phyloP scores from a whole-genome alignment of 92 coral and sea anemone species.

The Porites evermanni region DNA sequence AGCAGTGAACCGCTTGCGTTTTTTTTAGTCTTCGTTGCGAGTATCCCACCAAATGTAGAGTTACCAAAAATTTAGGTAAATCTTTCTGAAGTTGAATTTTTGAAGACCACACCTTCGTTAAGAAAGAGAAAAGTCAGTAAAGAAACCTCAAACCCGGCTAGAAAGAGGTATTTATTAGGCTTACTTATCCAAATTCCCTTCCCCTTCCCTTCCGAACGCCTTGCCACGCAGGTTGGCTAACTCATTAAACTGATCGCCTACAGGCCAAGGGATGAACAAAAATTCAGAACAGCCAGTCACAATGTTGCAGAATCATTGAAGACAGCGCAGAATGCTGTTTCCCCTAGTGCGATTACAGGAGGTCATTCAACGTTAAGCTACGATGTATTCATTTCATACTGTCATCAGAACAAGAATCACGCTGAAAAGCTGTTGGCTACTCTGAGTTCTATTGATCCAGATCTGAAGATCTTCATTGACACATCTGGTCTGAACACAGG shows the following conservation, averaged over 20 bases:
- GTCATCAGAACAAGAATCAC: constrained; percentile 74
- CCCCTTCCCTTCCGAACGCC: no score
- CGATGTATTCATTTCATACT: constrained; percentile 93
- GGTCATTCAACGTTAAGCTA: constrained; percentile 25
- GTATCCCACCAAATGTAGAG: no score
- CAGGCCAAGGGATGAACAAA: constrained; percentile 58
- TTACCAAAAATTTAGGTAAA: no score
- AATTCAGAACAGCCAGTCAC: constrained; percentile 68
- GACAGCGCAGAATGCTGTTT: neutral
- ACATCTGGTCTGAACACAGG: constrained; percentile 89
- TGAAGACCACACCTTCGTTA: no score
- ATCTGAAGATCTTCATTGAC: constrained; percentile 85
- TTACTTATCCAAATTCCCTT: no score
- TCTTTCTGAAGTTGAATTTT: no score
- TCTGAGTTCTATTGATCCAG: constrained; percentile 67
- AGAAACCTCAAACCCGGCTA: no score
- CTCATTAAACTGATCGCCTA: neutral
- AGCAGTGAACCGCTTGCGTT: no score
- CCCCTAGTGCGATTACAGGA: constrained; percentile 2
- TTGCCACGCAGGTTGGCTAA: no score
- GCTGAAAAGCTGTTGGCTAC: constrained; percentile 68
- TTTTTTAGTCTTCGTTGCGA: no score
- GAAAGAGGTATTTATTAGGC: no score
- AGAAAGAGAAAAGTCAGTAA: no score
- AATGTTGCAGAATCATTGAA: constrained; percentile 28